phyloP scores from a whole-genome alignment of 1,140 invertebrate genomes.

The Aporrectodea caliginosa region DNA sequence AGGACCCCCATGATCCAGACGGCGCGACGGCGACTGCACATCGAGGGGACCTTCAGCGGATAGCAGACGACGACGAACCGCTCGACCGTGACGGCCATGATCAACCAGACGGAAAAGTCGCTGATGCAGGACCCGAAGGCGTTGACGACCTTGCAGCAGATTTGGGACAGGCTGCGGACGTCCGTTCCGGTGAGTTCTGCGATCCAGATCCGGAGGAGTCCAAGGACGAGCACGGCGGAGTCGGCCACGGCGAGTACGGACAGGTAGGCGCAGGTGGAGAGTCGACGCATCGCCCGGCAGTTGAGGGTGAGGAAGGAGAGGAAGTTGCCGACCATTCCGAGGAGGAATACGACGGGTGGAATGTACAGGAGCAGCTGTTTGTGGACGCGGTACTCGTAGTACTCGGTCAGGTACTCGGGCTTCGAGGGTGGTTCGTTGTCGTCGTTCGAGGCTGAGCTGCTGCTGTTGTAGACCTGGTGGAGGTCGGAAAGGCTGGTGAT shows the following conservation, averaged over 20 bases:
- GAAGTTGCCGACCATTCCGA: constrained; percentile 50
- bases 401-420: background rate
- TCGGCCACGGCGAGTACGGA: constrained; percentile 46
- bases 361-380: constrained; percentile 38
- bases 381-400: background rate
- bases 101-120: constrained; percentile 51
- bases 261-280: constrained; percentile 39
- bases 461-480: background rate
- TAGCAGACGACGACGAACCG: constrained; percentile 47
- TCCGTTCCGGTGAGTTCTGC: background rate
- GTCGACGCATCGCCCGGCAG: constrained; percentile 10
- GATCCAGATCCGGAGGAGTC: constrained; percentile 21
- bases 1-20: constrained; percentile 11
- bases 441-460: background rate
- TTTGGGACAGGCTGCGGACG: background rate
- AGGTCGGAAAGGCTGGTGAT: background rate
- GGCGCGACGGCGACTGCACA: constrained; percentile 39
- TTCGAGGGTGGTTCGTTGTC: background rate
- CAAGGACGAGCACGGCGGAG: constrained; percentile 44
- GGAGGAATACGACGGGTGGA: constrained; percentile 42
- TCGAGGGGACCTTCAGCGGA: constrained; percentile 44
- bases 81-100: constrained; percentile 53
- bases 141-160: constrained; percentile 39
- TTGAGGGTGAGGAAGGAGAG: constrained; percentile 44
- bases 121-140: constrained; percentile 46